Conservation (phyloP, 2,888 invertebrate species). For the Pyrrhosoma nymphula region DNA sequence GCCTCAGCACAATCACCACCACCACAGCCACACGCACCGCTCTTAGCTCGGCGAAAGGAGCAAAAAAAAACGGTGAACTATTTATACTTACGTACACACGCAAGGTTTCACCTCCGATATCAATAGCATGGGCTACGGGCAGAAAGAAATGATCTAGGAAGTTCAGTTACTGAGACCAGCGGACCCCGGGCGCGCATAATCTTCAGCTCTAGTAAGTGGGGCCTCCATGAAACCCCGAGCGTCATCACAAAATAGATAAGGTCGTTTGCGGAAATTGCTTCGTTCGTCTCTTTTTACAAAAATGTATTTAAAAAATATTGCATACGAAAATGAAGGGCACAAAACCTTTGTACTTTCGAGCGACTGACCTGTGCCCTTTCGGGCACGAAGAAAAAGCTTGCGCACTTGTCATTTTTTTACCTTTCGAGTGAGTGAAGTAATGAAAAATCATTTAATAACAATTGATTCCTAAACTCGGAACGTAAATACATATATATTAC, state of each 20-base stretch:
- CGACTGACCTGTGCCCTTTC: no score
- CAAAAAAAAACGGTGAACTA: slow-evolving; percentile 11
- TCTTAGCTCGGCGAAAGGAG: neutral
- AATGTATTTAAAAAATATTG: no score
- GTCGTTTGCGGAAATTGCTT: neutral
- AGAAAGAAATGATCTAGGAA: neutral
- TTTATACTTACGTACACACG: neutral
- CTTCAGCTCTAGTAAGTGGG: neutral
- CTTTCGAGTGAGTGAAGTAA: no score
- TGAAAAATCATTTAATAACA: no score
- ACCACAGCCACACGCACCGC: neutral
- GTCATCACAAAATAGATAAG: neutral
- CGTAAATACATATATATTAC: no score
- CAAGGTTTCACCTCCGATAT: neutral
- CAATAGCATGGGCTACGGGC: neutral
- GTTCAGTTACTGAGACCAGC: neutral
- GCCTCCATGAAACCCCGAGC: neutral
- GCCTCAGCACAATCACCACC: neutral
- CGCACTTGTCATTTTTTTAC: no score
- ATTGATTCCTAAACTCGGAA: no score
- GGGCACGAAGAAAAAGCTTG: no score
- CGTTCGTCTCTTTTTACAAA: neutral
- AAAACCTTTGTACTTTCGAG: no score
- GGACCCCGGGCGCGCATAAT: neutral
- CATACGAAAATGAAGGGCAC: no score